A percentile compares a stretch with the other conserved stretches of the same genome.
Evolutionary conservation across 1,140 invertebrate species (phyloP).

Genomic region (Ooceraea biroi): DNA sequence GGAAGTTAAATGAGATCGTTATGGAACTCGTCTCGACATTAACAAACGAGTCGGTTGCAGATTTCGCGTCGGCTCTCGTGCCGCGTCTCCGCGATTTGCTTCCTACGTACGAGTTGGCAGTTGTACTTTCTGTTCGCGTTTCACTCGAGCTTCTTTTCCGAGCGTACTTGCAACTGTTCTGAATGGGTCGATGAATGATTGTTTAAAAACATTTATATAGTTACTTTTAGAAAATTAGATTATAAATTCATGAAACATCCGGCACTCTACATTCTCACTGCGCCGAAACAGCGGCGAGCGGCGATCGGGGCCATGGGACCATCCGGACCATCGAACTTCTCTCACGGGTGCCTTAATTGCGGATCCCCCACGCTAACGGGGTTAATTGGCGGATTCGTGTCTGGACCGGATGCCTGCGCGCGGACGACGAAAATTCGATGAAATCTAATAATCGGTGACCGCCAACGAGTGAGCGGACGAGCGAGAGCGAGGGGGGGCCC

Average conservation of each 20-base stretch:
- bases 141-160: not conserved
- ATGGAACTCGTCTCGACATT: constrained; percentile 50
- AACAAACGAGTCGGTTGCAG: constrained; percentile 51
- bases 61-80: constrained; percentile 44
- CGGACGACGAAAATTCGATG: constrained; percentile 74
- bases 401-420: constrained; percentile 52
- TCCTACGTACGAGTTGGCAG: not conserved
- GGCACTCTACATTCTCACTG: not conserved
- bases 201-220: too few species aligned
- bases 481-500: constrained; percentile 8
- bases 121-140: not conserved
- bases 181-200: too few species aligned
- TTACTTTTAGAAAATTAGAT: too few species aligned
- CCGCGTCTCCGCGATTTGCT: constrained; percentile 16
- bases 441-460: constrained; percentile 78
- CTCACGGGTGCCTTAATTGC: constrained; percentile 70
- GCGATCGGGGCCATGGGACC: not conserved
- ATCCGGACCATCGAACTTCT: constrained; percentile 41
- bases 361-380: constrained; percentile 61
- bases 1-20: constrained; percentile 62
- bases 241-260: not conserved
- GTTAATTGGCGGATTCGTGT: constrained; percentile 72
- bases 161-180: not conserved
- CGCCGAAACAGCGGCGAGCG: constrained; percentile 41
- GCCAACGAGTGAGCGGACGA: constrained; percentile 31